Conservation (phyloP, 2,113 vertebrate species). For the Chamaea fasciata region DNA sequence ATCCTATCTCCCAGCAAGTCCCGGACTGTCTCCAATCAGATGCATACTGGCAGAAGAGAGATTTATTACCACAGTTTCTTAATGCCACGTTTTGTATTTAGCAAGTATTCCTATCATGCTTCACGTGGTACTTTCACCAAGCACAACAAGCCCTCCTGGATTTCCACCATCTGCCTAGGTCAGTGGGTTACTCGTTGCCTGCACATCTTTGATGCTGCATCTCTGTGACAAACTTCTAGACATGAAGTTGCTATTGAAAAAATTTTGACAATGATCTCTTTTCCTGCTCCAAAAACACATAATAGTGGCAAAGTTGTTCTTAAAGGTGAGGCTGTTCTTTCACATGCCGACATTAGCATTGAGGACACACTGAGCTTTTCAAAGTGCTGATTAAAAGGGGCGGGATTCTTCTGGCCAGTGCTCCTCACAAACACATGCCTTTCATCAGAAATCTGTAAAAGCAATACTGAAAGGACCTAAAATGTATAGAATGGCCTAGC, state of each 20-base stretch:
- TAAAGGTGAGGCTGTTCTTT: background rate
- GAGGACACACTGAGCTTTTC: background rate
- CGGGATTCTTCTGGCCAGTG: background rate
- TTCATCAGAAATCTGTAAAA: background rate
- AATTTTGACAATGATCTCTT: background rate
- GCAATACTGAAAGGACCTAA: background rate
- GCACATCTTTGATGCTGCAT: background rate
- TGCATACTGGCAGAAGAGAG: background rate
- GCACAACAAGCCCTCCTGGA: background rate
- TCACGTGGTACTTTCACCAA: background rate
- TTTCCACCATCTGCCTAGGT: background rate
- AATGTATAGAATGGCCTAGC: background rate
- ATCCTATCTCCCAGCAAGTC: background rate
- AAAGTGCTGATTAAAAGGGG: background rate
- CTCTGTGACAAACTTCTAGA: background rate
- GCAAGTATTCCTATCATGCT: background rate
- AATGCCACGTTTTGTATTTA: background rate
- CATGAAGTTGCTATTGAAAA: background rate
- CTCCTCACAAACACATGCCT: background rate
- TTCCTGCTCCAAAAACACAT: background rate
- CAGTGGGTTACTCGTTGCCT: background rate
- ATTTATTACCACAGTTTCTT: background rate
- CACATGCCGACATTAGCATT: accelerated
- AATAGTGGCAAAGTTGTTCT: background rate
- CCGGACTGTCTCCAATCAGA: background rate